Evolutionary conservation across 2,888 invertebrate genomes (phyloP).

Genomic region (Campoplex capitator): DNA sequence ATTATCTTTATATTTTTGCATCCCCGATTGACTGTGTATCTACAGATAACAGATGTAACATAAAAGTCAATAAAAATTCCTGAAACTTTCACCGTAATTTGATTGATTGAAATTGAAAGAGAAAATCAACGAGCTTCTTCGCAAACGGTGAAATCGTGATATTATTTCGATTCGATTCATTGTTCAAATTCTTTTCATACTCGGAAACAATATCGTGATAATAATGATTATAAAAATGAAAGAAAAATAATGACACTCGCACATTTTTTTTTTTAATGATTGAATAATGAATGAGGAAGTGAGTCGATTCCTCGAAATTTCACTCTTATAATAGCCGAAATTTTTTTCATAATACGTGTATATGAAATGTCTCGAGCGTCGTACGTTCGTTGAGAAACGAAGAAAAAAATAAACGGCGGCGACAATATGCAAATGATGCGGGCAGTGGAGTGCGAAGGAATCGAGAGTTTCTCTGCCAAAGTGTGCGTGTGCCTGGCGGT

Average conservation of each 20-base stretch:
- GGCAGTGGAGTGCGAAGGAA: constrained; percentile 64
- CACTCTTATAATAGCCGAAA: constrained; percentile 10
- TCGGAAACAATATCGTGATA: background rate
- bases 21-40: background rate
- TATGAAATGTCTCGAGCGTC: constrained; percentile 28
- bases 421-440: constrained; percentile 64
- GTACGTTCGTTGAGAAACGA: background rate
- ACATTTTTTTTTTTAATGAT: background rate
- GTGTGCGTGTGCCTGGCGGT: constrained; percentile 71
- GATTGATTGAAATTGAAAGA: constrained; percentile 23
- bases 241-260: background rate
- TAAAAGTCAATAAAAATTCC: background rate
- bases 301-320: background rate
- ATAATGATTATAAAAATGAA: background rate
- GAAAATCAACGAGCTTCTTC: constrained; percentile 11
- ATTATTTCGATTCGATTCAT: background rate
- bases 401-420: constrained; percentile 7
- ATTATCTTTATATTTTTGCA: background rate
- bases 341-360: constrained; percentile 40
- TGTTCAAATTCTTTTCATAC: background rate
- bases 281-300: background rate
- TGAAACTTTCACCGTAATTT: constrained; percentile 56
- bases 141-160: background rate
- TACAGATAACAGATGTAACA: background rate
- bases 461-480: constrained; percentile 65